Evolutionary conservation across 37 sponge, comb jelly and placozoan species (phyloP).

Genomic region (Theonella swinhoei): DNA sequence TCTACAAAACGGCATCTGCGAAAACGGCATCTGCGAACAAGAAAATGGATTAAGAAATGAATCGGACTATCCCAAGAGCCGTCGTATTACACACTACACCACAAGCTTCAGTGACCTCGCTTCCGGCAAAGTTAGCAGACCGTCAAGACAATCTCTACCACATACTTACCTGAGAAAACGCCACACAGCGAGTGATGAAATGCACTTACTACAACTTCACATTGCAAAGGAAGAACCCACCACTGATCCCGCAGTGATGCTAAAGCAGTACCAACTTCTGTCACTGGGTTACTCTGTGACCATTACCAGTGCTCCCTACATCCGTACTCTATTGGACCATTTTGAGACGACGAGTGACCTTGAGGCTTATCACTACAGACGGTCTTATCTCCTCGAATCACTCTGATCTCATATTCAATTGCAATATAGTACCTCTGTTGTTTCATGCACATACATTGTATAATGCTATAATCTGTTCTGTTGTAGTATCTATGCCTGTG

Average conservation of each 20-base stretch:
- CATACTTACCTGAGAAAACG: not conserved
- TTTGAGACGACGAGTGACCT: not conserved
- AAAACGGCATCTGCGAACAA: no score
- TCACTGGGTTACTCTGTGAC: slow-evolving; percentile 1
- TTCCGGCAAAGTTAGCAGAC: no score
- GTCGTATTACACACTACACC: no score
- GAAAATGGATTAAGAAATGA: no score
- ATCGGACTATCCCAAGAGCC: no score
- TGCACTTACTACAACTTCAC: not conserved
- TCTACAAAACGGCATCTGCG: not conserved
- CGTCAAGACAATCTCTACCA: no score
- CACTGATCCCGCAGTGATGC: slow-evolving; percentile 2
- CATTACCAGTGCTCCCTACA: not conserved
- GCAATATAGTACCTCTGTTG: not conserved
- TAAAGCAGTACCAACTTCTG: slow-evolving; percentile 18
- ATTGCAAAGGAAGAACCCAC: not conserved
- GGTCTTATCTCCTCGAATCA: slow-evolving; percentile 39
- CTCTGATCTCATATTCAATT: no score
- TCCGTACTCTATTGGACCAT: not conserved
- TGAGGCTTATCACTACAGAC: slow-evolving; percentile 41
- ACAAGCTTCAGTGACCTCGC: no score
- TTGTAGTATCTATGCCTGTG: not conserved
- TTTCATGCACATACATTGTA: not conserved
- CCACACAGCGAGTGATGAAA: not conserved
- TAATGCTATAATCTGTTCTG: not conserved